A percentile compares a stretch with the other conserved stretches of the same genome.
Conservation (phyloP, 2,113 vertebrate species). For the Papio anubis region DNA sequence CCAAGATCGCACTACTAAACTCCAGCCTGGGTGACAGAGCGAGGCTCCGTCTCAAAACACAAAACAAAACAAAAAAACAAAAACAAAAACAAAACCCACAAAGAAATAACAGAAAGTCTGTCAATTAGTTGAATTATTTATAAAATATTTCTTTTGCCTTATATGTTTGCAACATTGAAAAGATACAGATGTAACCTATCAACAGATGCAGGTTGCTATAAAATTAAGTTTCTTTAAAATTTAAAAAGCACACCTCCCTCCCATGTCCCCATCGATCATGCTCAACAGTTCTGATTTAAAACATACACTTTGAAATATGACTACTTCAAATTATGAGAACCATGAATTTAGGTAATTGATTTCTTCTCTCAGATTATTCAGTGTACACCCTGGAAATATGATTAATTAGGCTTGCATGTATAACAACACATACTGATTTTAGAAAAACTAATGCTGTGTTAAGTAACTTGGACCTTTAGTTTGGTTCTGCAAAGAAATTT, state of each 20-base stretch:
- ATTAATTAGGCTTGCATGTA: not conserved
- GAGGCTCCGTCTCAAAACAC: no score
- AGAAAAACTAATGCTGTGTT: not conserved
- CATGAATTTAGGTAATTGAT: constrained; percentile 18
- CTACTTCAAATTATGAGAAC: constrained; percentile 13
- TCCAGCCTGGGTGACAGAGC: no score
- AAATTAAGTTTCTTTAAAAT: not conserved
- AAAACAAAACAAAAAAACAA: no score
- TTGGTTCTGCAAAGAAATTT: not conserved
- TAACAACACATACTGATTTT: not conserved
- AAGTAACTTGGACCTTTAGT: not conserved
- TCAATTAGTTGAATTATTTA: not conserved
- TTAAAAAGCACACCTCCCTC: not conserved
- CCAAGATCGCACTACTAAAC: no score
- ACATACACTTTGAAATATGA: not conserved
- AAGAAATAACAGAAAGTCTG: not conserved
- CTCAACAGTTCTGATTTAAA: constrained; percentile 25
- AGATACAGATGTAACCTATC: not conserved
- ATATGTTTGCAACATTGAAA: not conserved
- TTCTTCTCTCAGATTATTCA: not conserved
- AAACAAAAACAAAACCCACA: no score
- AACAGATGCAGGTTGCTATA: not conserved
- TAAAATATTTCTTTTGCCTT: not conserved
- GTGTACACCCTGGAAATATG: not conserved
- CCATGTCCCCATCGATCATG: not conserved